Conservation (phyloP, 2,888 invertebrate species). For the Lydus trimaculatus region DNA sequence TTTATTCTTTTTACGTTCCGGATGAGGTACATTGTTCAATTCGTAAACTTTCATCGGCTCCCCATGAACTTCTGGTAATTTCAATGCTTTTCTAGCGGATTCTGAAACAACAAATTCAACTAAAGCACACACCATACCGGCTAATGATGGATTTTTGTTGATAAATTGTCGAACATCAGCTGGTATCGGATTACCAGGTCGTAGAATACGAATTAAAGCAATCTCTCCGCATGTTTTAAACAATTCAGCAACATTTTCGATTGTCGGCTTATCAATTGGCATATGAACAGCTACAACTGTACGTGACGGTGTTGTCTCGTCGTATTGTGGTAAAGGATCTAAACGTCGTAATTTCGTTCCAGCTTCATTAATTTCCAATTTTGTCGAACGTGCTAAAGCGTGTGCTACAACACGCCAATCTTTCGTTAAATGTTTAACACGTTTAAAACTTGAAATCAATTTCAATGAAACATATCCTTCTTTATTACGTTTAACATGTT, state of each 20-base stretch:
- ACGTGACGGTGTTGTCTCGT: conserved; percentile 91
- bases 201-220: conserved; percentile 83
- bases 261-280: conserved; percentile 83
- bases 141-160: conserved; percentile 88
- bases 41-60: conserved; percentile 76
- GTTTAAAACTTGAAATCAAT: conserved; percentile 92
- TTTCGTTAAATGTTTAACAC: conserved; percentile 91
- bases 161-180: conserved; percentile 91
- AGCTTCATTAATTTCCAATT: conserved; percentile 87
- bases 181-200: conserved; percentile 89
- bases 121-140: conserved; percentile 85
- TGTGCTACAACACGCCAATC: conserved; percentile 94
- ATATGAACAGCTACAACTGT: conserved; percentile 89
- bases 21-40: conserved; percentile 73
- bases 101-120: conserved; percentile 91
- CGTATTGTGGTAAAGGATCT: conserved; percentile 86
- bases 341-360: conserved; percentile 89
- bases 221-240: conserved; percentile 91
- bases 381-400: conserved; percentile 78
- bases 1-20: conserved; percentile 76
- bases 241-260: conserved; percentile 90
- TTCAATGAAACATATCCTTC: conserved; percentile 96
- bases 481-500: conserved; percentile 93
- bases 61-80: conserved; percentile 69
- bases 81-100: conserved; percentile 81